Evolutionary conservation across 2,113 vertebrate genomes (phyloP).

Genomic region (Caranx ignobilis): DNA sequence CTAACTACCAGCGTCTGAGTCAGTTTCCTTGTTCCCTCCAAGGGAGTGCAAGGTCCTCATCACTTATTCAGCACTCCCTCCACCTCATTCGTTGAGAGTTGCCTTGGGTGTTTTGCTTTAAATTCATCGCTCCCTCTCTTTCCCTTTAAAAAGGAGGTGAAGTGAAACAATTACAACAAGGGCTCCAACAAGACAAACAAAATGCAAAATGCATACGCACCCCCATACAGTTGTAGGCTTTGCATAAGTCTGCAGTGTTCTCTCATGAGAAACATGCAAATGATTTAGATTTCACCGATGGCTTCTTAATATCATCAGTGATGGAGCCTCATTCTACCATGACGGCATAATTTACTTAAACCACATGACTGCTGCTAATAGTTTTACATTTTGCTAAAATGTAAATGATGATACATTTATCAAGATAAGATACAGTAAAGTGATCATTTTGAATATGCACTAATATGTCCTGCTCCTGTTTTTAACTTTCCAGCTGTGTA

Average conservation of each 20-base stretch:
- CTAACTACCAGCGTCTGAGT: constrained; percentile 7
- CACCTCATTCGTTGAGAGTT: constrained; percentile 10
- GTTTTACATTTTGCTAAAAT: background rate
- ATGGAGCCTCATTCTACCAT: background rate
- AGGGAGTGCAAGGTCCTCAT: constrained; percentile 23
- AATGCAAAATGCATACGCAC: background rate
- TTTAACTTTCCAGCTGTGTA: background rate
- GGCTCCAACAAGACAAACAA: background rate
- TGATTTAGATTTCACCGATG: background rate
- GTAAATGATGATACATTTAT: background rate
- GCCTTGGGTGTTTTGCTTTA: constrained; percentile 19
- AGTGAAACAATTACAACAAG: constrained; percentile 9
- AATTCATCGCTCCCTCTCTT: constrained; percentile 9
- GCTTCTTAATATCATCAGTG: background rate
- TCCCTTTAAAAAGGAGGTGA: background rate
- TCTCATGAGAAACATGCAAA: background rate
- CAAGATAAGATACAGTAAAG: background rate
- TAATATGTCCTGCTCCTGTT: background rate
- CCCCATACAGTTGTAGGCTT: too few relatives aligned
- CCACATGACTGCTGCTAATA: background rate
- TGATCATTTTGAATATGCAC: background rate
- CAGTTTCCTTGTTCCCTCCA: constrained; percentile 17
- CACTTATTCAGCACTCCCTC: constrained; percentile 35
- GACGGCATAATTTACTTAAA: background rate
- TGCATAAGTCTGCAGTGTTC: background rate